A percentile compares a stretch with the other conserved stretches of the same genome.
phyloP scores from a whole-genome alignment of 2,888 invertebrate species.

The Lepeophtheirus nordmannii region DNA sequence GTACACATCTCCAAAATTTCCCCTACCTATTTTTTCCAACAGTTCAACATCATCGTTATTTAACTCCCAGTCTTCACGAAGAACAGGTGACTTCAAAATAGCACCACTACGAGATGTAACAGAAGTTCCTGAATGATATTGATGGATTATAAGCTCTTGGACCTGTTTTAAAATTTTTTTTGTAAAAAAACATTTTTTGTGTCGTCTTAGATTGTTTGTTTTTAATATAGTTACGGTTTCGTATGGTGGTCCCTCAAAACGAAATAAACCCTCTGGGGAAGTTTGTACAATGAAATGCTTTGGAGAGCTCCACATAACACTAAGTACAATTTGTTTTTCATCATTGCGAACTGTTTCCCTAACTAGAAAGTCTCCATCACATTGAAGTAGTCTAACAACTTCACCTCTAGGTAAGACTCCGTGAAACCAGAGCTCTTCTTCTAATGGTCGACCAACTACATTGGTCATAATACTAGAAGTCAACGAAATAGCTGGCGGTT shows the following conservation, averaged over 20 bases:
- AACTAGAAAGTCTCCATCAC: constrained; percentile 85
- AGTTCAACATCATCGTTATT: constrained; percentile 86
- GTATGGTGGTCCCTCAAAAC: constrained; percentile 49
- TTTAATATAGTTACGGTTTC: neutral
- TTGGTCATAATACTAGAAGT: neutral
- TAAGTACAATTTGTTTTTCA: constrained; percentile 48
- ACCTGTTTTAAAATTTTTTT: constrained; percentile 47
- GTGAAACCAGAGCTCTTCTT: constrained; percentile 88
- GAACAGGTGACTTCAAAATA: constrained; percentile 65
- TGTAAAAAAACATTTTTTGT: neutral
- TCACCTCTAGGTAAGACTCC: constrained; percentile 89
- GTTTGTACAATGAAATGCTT: constrained; percentile 95
- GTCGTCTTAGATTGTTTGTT: neutral
- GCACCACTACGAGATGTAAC: constrained; percentile 86
- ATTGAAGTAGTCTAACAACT: constrained; percentile 73
- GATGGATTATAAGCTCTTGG: constrained; percentile 74
- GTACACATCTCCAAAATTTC: constrained; percentile 94
- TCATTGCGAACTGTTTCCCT: constrained; percentile 56
- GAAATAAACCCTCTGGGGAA: constrained; percentile 52
- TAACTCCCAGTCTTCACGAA: constrained; percentile 81
- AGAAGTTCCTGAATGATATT: constrained; percentile 65
- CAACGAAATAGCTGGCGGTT: no score
- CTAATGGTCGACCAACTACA: constrained; percentile 40
- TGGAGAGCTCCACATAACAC: constrained; percentile 88
- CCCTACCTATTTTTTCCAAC: constrained; percentile 82